Evolutionary conservation across 2,888 invertebrate genomes (phyloP), one percentile per base, ranked within the genome.

Genomic region (Actias luna): DNA sequence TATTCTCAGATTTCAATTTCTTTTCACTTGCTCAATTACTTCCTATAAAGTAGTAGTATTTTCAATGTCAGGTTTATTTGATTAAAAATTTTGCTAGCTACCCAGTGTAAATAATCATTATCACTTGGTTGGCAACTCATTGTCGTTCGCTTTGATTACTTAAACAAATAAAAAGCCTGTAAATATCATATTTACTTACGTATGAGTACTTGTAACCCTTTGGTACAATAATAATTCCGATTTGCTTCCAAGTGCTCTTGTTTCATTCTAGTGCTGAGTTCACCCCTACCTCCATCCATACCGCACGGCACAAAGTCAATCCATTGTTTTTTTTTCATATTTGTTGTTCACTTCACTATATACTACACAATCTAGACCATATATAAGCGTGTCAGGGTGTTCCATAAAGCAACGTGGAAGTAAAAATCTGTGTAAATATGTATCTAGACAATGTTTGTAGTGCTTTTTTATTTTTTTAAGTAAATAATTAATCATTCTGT

Each of bases 281-380:
- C 72, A 74, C 68, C 68, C 73, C 79, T 79, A 71, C 60, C 67
- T 73, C 70, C 63, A 68, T 77, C 86, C 85, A 79, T 78, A 82
- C 22, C 80, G 75, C 82, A 82, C 87, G 88, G 78, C 88, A 81
- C 81, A 74, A 91, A 91, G 92, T 91, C 91, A 79, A 91, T 92
- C 92, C 92, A 91, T 91, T 78, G 67, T 75, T 83, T 78, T 74
- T 74, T 12, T 73, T 76, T 78, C 79, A 76, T 73, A 71, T 73
- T 77, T 74, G 74, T 29, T 46, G 18, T 36, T 33, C 18, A 36
- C 16, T 36, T 22, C 22, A 22, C 36, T 36, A 25, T 29, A 31
- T 46, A 22, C 22, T 46, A 18, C 18, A 27, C 5, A 14, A 25
- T 25, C 22, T 5, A 29, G 18, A 22, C 18, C 18, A 46, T 46